These are phyloP conservation scores for Brachyptera risi DNA, from an alignment of 2,888 invertebrate species.

Conservation along the genomic window DNA sequence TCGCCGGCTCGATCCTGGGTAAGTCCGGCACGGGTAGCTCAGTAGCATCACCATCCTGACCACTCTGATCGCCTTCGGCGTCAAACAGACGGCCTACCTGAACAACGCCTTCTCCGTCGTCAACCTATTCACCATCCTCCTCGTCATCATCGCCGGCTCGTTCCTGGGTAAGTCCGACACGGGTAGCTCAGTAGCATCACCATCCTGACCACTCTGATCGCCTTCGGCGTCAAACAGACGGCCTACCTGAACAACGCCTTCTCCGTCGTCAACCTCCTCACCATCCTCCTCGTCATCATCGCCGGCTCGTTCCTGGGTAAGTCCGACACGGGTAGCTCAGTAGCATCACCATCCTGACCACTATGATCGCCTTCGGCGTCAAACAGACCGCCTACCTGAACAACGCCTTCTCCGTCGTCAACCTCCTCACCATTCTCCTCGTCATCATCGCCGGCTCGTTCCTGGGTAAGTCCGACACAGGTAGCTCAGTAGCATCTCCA, in stretches of 20 bases:
- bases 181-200: no score
- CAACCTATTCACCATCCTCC: conserved; percentile 76
- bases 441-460: conserved; percentile 82
- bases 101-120: conserved; percentile 89
- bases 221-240: conserved; percentile 74
- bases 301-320: no score
- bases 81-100: conserved; percentile 74
- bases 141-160: conserved; percentile 81
- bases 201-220: no score
- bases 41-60: no score
- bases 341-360: no score
- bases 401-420: conserved; percentile 85
- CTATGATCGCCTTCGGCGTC: conserved; percentile 60
- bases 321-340: no score
- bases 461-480: no score
- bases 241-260: conserved; percentile 88
- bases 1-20: no score
- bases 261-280: conserved; percentile 78
- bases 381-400: conserved; percentile 81
- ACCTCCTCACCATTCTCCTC: conserved; percentile 74
- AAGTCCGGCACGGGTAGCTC: no score
- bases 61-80: conserved; percentile 60
- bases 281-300: conserved; percentile 75
- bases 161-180: no score
- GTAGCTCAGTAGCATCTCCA: no score